Evolutionary conservation across 2,113 vertebrate species (phyloP).

Genomic region (Oceanodroma tethys): DNA sequence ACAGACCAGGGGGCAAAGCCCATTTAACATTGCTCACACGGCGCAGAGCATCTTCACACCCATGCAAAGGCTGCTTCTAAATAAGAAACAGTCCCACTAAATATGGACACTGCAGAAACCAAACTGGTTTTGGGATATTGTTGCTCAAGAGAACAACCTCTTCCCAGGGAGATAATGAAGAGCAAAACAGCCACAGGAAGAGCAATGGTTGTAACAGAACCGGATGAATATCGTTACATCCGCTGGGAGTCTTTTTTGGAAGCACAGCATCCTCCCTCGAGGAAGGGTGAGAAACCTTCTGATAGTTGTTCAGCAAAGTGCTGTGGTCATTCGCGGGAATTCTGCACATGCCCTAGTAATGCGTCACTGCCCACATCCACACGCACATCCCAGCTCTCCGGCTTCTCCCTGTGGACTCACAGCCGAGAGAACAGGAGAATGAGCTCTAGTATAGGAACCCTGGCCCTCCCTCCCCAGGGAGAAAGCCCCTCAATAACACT

Average conservation of each 20-base stretch:
- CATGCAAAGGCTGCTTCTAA: conserved; percentile 27
- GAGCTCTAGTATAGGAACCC: background rate
- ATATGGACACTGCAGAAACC: conserved; percentile 1
- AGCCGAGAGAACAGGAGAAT: background rate
- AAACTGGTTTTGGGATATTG: background rate
- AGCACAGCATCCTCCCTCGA: background rate
- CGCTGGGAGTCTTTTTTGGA: background rate
- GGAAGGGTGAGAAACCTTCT: conserved; percentile 12
- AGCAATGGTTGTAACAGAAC: background rate
- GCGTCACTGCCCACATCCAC: background rate
- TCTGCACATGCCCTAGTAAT: background rate
- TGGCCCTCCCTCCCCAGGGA: background rate
- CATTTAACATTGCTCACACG: background rate
- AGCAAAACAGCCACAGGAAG: conserved; percentile 51
- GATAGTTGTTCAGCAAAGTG: background rate
- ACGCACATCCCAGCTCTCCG: background rate
- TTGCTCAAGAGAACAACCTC: conserved; percentile 36
- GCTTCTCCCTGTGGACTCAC: background rate
- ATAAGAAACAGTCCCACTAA: conserved; percentile 32
- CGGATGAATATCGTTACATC: background rate
- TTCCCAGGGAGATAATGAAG: conserved; percentile 57
- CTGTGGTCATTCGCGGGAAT: background rate
- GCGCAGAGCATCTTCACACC: background rate
- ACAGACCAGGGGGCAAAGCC: conserved; percentile 32
- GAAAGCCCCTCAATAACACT: fast-evolving